Conservation (phyloP, 2,888 invertebrate genomes). For the Smittia sp. region DNA sequence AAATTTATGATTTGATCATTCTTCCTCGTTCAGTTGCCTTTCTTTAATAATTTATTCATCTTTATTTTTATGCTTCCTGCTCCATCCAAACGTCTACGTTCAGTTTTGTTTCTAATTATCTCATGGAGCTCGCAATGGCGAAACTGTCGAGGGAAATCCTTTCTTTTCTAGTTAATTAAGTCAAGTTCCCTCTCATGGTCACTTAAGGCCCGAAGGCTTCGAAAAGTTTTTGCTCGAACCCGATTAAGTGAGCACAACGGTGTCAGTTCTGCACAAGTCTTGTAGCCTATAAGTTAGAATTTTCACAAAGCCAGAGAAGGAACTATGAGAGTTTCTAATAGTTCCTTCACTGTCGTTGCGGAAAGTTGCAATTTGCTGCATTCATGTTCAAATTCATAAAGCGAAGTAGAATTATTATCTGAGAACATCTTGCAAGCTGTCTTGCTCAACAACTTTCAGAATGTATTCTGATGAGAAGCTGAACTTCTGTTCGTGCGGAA, state of each 20-base stretch:
- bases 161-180: slow-evolving; percentile 19
- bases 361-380: background rate
- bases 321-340: too few species aligned
- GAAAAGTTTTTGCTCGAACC: too few species aligned
- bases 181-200: too few species aligned
- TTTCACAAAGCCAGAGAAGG: too few species aligned
- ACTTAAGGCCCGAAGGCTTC: too few species aligned
- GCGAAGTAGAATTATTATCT: slow-evolving; percentile 21
- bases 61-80: background rate
- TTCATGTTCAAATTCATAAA: slow-evolving; percentile 7
- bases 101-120: background rate
- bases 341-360: too few species aligned
- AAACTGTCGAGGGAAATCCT: background rate
- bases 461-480: too few species aligned
- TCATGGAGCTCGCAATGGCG: background rate
- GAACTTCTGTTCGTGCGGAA: too few species aligned
- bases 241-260: too few species aligned
- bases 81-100: background rate
- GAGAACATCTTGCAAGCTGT: background rate
- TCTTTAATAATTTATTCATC: background rate
- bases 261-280: too few species aligned
- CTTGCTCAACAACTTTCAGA: too few species aligned
- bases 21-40: background rate
- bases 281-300: too few species aligned
- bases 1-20: background rate